phyloP scores from a whole-genome alignment of 2,113 vertebrate species.

The Hyperopisus bebe region DNA sequence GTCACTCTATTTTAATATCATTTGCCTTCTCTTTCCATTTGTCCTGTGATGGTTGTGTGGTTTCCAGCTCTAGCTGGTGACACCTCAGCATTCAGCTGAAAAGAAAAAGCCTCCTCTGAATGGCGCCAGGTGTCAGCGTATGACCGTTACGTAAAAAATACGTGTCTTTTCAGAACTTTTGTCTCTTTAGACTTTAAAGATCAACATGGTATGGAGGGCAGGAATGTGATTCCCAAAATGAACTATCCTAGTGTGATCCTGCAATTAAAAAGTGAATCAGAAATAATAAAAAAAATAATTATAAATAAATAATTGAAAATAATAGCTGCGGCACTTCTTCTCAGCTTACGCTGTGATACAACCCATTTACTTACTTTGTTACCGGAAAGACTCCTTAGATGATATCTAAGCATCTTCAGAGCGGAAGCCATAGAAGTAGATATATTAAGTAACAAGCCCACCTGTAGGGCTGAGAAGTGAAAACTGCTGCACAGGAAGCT shows the following conservation, averaged over 20 bases:
- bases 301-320: background rate
- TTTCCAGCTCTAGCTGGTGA: background rate
- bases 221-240: background rate
- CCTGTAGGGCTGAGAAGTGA: conserved; percentile 34
- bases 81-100: background rate
- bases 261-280: background rate
- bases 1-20: background rate
- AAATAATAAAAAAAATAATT: no score
- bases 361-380: background rate
- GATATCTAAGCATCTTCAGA: background rate
- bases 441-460: conserved; percentile 30
- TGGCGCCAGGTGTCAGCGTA: background rate
- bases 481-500: conserved; percentile 22
- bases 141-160: background rate
- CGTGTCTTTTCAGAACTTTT: background rate
- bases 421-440: conserved; percentile 5
- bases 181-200: background rate
- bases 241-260: background rate
- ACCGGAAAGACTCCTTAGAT: conserved; percentile 1
- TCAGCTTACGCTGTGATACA: background rate
- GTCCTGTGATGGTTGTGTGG: background rate
- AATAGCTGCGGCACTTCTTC: background rate
- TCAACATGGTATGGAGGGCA: background rate
- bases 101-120: background rate
- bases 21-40: background rate